Conservation (phyloP, 2,113 vertebrate species). For the Saiga tatarica region DNA sequence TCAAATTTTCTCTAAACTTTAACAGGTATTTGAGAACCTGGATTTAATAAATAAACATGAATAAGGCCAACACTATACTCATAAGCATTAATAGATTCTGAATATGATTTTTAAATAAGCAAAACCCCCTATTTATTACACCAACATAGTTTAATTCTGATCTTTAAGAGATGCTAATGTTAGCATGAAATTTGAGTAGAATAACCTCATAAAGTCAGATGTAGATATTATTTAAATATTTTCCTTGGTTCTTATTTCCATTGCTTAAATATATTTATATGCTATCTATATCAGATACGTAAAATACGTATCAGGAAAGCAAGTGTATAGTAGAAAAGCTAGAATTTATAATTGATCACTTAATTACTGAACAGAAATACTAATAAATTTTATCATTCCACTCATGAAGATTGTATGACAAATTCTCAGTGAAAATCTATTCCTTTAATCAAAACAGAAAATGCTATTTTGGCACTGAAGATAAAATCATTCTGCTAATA, state of each 20-base stretch:
- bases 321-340: background rate
- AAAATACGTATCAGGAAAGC: background rate
- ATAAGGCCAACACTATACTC: background rate
- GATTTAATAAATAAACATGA: background rate
- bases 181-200: conserved; percentile 5
- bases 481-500: background rate
- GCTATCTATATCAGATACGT: background rate
- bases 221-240: background rate
- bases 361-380: background rate
- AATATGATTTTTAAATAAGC: background rate
- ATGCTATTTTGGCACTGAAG: background rate
- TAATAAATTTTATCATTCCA: background rate
- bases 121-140: conserved; percentile 2
- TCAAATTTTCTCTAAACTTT: background rate
- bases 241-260: background rate
- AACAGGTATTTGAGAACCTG: background rate
- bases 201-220: background rate
- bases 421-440: conserved; percentile 4
- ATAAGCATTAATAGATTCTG: background rate
- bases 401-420: conserved; percentile 26
- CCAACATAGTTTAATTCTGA: conserved; percentile 21
- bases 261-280: background rate
- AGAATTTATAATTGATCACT: background rate
- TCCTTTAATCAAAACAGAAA: background rate
- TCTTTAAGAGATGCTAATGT: background rate